phyloP scores from a whole-genome alignment of 2,888 invertebrate genomes.

The Cephus nigrinus region DNA sequence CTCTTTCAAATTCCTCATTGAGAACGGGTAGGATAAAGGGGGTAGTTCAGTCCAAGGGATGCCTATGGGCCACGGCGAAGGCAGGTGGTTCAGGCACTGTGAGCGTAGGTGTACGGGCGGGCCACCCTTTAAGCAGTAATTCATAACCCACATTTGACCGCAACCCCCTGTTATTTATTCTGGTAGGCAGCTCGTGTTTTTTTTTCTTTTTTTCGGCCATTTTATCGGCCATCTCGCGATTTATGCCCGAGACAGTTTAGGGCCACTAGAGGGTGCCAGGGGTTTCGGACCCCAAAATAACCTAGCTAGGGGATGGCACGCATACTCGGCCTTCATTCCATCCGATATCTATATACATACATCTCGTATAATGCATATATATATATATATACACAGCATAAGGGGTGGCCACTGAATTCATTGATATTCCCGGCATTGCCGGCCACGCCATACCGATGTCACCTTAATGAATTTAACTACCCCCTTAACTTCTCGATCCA shows the following conservation, averaged over 20 bases:
- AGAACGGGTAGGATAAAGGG: no score
- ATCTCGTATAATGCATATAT: not conserved
- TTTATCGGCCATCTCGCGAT: constrained; percentile 47
- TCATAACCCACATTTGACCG: constrained; percentile 38
- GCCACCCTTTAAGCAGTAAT: constrained; percentile 30
- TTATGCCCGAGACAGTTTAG: constrained; percentile 31
- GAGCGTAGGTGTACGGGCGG: not conserved
- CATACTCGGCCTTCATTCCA: no score
- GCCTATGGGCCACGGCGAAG: not conserved
- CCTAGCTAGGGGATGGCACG: not conserved
- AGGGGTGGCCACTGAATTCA: constrained; percentile 28
- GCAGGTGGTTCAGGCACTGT: not conserved
- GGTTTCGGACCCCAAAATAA: constrained; percentile 32
- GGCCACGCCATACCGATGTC: constrained; percentile 33
- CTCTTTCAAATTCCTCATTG: not conserved
- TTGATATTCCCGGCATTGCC: constrained; percentile 43
- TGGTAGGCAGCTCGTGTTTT: constrained; percentile 31
- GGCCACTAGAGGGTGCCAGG: constrained; percentile 14
- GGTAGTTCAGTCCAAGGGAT: no score
- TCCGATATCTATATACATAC: constrained; percentile 3
- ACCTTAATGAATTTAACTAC: constrained; percentile 46
- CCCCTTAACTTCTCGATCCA: constrained; percentile 26
- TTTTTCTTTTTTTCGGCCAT: constrained; percentile 33
- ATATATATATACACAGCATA: not conserved
- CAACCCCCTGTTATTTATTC: constrained; percentile 43